Base-by-base conservation (phyloP, 2,113 vertebrate species). In the Thermophis baileyi region DNA sequence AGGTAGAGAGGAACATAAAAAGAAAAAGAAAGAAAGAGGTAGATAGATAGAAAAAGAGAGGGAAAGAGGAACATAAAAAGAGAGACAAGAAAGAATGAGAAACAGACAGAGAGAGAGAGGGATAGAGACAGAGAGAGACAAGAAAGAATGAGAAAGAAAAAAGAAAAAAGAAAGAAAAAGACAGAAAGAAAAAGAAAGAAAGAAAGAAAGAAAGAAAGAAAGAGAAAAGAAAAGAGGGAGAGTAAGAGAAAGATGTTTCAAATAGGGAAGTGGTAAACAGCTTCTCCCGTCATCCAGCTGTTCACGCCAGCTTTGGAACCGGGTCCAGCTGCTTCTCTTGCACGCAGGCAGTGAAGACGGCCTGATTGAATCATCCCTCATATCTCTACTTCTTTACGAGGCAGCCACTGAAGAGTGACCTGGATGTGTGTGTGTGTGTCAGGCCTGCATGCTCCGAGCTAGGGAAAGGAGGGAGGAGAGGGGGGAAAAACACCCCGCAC, bases 281-380 rank as follows among this genome's bases (percentile, higher is more conserved):
- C 12, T 57, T 91, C 53, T 47, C 22, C 27, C 5, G 3, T 14
- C 9, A 30, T 27, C 30, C 27, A n/a, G 51, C 40, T 85, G 30
- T 6, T 50, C 44, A 3, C n/a, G 50, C 10, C 35, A 53, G 74
- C 90, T 9, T 89, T 92, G 20, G 69, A 40, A 88, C 87, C 1
- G 24, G 4, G 44, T 91, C 53, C 16, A 91, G 44, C 87, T 63
- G 35, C 40, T 87, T 47, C 89, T 24, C 44, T 22, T 2, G 53
- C 85, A 90, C 50, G 89, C 81, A 35, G 0, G 85, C 4, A 30
- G 69, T 53, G 30, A 4, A 20, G 85, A 14, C 12, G 0, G 6
- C 88, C 94, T 87, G 24, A 85, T 69, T 92, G 94, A 93, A 60
- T 90, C 92, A 92, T 93, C 92, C 25, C 88, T 88, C 55, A 94